A percentile compares a stretch with the other conserved stretches of the same genome.
phyloP scores from a whole-genome alignment of 2,797 vertebrate genomes.

The Oreonectes daqikongensis region DNA sequence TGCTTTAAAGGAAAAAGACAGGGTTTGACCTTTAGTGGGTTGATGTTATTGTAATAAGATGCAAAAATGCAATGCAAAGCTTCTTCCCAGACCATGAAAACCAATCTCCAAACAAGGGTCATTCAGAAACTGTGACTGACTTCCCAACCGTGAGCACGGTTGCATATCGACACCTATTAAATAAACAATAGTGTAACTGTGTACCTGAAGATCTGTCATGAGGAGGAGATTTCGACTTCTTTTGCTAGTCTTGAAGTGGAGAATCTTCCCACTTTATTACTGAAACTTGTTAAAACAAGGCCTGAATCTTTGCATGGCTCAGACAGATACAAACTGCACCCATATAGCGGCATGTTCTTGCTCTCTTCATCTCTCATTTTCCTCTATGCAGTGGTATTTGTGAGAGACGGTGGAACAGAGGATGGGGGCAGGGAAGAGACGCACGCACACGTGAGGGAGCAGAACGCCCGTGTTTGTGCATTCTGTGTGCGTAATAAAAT shows the following conservation, averaged over 20 bases:
- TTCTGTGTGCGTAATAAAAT: not conserved
- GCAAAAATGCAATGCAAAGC: not conserved
- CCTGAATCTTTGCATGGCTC: slow-evolving; percentile 13
- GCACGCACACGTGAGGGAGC: not conserved
- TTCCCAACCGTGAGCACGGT: not conserved
- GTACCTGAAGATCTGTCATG: too few species aligned
- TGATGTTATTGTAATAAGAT: not conserved
- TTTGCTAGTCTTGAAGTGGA: too few species aligned
- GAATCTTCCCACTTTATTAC: too few species aligned
- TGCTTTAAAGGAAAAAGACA: not conserved
- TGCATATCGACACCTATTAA: not conserved
- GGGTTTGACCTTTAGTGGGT: too few species aligned
- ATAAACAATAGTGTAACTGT: not conserved
- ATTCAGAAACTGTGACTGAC: not conserved
- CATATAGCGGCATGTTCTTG: not conserved
- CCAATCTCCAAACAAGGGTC: not conserved
- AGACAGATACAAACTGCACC: not conserved
- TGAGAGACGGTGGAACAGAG: not conserved
- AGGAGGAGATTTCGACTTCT: too few species aligned
- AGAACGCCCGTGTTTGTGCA: not conserved
- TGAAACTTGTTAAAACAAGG: not conserved
- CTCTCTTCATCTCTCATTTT: slow-evolving; percentile 11
- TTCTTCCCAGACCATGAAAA: not conserved
- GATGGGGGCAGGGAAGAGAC: not conserved
- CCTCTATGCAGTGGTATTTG: not conserved